Base-by-base conservation (phyloP, 2,888 invertebrate species). In the Chydorus sphaericus region DNA sequence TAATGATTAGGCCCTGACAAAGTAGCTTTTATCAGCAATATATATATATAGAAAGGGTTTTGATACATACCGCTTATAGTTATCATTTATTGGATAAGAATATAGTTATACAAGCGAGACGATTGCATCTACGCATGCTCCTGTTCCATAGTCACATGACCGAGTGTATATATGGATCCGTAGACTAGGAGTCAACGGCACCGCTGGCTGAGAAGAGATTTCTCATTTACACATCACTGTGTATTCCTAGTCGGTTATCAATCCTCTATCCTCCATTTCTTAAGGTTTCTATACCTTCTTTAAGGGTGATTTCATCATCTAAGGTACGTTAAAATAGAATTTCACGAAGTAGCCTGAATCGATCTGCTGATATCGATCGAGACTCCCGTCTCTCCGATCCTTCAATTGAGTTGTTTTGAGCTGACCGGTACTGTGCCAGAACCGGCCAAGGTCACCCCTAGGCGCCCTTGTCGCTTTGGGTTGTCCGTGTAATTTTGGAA, bases 121-220 rank as follows among this genome's bases (percentile, higher is more conserved):
- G 44, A 44, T 18, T 23, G 23, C 23, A 16, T 14, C 18, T 11
- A 44, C 44, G 44, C 44, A 44, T 44, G 44, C 44, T 44, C 44
- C 14, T 18, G 28, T 44, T 28, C 23, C 44, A 28, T 44, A 28
- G 28, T 44, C 44, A 18, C 28, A 28, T 14, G 28, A 44, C 44
- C 7, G 44, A 2, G 28, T 26, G 44, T 44, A 44, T 44, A 44
- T 26, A 44, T 44, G 44, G 44, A 44, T 44, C 44, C 26, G 44
- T 23, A 44, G 44, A n/a, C n/a, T n/a, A n/a, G n/a, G n/a, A n/a
- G n/a, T n/a, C 28, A 44, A 44, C 44, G 44, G 28, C 44, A 44
- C 44, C 44, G 44, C 28, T 23, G 28, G 44, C 28, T 28, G 44
- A 23, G 23, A n/a, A n/a, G n/a, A n/a, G n/a, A n/a, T 44, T 44